Evolutionary conservation across 1,140 invertebrate species (phyloP).

Genomic region (Lutraria rhynchaena): DNA sequence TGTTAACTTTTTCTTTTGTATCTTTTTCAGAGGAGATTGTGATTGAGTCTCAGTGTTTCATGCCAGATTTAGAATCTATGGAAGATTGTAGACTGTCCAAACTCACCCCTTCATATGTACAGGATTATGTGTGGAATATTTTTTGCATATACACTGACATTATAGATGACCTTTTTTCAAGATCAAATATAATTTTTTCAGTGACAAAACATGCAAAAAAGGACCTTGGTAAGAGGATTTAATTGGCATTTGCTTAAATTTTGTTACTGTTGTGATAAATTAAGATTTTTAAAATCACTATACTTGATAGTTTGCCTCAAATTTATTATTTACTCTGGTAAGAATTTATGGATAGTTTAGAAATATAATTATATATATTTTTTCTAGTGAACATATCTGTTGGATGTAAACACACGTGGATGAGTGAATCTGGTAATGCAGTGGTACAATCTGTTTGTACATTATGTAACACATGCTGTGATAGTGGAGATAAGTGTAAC

Average conservation of each 20-base stretch:
- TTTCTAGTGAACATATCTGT: constrained; percentile 74
- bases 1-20: not conserved
- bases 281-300: not conserved
- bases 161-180: constrained; percentile 67
- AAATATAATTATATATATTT: not conserved
- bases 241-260: no score
- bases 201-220: constrained; percentile 61
- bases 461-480: constrained; percentile 75
- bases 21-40: constrained; percentile 8
- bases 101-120: constrained; percentile 63
- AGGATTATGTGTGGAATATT: constrained; percentile 72
- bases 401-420: constrained; percentile 75
- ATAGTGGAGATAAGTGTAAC: constrained; percentile 67
- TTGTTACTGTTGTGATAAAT: no score
- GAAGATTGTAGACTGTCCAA: constrained; percentile 53
- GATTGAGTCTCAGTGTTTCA: constrained; percentile 71
- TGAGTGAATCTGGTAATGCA: constrained; percentile 24
- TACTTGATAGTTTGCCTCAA: not conserved
- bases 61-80: constrained; percentile 58
- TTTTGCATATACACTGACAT: constrained; percentile 74
- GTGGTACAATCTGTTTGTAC: constrained; percentile 73
- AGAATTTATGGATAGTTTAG: not conserved
- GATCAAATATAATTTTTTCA: constrained; percentile 57
- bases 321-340: not conserved
- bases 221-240: constrained; percentile 67